phyloP scores from a whole-genome alignment of 1,140 invertebrate genomes.

The Babylonia areolata region DNA sequence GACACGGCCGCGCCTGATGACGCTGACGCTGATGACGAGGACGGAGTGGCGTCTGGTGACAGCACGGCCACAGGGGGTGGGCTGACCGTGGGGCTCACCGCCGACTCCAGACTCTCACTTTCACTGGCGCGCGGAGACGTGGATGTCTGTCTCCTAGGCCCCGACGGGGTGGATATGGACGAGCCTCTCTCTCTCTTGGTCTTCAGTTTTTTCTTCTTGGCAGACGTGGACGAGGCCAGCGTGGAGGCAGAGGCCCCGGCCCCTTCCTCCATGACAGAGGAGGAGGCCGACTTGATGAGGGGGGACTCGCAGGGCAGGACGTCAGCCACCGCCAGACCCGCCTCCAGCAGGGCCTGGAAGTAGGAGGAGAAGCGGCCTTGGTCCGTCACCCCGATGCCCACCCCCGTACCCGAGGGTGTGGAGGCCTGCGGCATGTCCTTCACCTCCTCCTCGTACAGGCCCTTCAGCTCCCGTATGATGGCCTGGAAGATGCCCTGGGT shows the following conservation, averaged over 20 bases:
- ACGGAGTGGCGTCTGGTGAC: constrained; percentile 35
- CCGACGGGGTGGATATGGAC: neutral
- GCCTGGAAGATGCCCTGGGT: constrained; percentile 64
- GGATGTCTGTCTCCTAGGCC: constrained; percentile 24
- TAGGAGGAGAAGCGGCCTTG: constrained; percentile 72
- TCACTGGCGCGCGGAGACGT: constrained; percentile 56
- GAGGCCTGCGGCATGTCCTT: constrained; percentile 53
- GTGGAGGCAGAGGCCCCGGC: constrained; percentile 41
- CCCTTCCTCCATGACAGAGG: constrained; percentile 38
- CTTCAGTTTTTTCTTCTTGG: constrained; percentile 74
- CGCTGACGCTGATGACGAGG: constrained; percentile 36
- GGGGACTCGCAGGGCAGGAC: constrained; percentile 53
- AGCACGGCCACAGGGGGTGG: constrained; percentile 18
- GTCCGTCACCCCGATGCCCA: constrained; percentile 69
- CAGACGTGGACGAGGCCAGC: constrained; percentile 46
- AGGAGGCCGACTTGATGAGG: constrained; percentile 39
- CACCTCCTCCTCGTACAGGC: constrained; percentile 72
- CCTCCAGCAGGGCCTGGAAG: constrained; percentile 73
- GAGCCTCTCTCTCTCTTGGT: constrained; percentile 67
- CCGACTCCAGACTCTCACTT: constrained; percentile 53
- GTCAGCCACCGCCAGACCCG: constrained; percentile 72
- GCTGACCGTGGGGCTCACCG: constrained; percentile 4
- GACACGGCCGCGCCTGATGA: constrained; percentile 20
- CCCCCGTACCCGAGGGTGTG: constrained; percentile 57
- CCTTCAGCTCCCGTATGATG: constrained; percentile 70